A percentile compares a stretch with the other conserved stretches of the same genome.
Conservation (phyloP, 2,888 invertebrate species). For the Itoplectis maculator region DNA sequence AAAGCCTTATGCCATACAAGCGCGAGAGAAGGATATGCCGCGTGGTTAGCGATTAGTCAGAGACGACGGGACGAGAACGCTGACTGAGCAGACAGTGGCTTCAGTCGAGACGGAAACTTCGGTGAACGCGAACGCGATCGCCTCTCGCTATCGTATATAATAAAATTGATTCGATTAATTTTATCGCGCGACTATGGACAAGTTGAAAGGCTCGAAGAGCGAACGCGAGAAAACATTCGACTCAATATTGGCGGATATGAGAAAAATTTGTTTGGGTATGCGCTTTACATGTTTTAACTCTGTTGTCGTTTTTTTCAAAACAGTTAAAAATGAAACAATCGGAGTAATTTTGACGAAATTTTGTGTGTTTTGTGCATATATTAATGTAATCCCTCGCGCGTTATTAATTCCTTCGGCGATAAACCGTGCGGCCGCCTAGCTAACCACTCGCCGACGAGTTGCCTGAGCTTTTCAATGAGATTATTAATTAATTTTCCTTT, state of each 20-base stretch:
- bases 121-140: conserved; percentile 61
- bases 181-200: conserved; percentile 36
- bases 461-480: conserved; percentile 23
- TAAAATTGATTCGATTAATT: neutral
- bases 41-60: conserved; percentile 67
- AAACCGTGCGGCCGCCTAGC: neutral
- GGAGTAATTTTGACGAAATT: conserved; percentile 3
- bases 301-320: conserved; percentile 42
- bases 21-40: conserved; percentile 43
- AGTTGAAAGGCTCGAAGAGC: conserved; percentile 18
- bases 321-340: conserved; percentile 2
- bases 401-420: conserved; percentile 21
- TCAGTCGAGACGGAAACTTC: conserved; percentile 63
- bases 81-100: conserved; percentile 38
- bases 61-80: conserved; percentile 44
- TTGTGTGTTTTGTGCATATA: conserved; percentile 35
- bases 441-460: neutral
- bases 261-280: conserved; percentile 67
- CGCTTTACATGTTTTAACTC: conserved; percentile 31
- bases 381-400: conserved; percentile 30
- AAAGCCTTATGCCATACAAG: conserved; percentile 52
- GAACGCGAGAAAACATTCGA: conserved; percentile 60
- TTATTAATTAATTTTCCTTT: conserved; percentile 26
- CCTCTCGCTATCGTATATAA: conserved; percentile 7
- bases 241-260: conserved; percentile 62